Percentiles rank a stretch among this genome's conserved stretches.
Evolutionary conservation across 2,797 vertebrate genomes (phyloP).

Genomic region (Nannoperca obscura): DNA sequence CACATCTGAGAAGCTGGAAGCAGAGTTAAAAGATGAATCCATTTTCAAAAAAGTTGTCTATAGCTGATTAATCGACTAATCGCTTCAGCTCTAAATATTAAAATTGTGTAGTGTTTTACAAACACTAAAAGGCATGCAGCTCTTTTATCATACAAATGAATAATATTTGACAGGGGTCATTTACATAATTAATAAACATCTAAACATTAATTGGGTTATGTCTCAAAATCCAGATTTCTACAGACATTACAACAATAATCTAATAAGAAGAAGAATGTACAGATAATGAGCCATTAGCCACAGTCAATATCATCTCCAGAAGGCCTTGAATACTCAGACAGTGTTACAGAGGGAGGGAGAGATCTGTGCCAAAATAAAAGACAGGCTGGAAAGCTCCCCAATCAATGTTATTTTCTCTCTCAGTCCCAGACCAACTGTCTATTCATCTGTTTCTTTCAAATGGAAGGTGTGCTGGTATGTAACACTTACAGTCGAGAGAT

Average conservation of each 20-base stretch:
- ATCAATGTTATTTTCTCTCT: conserved; percentile 83
- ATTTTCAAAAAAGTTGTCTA: neutral
- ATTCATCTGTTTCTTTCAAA: conserved; percentile 85
- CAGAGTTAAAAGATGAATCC: neutral
- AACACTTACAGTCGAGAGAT: conserved; percentile 75
- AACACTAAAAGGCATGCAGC: conserved; percentile 7
- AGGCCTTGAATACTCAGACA: conserved; percentile 77
- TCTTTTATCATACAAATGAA: conserved; percentile 12
- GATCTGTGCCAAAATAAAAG: conserved; percentile 83
- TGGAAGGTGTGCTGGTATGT: conserved; percentile 84
- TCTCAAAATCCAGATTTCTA: conserved; percentile 53
- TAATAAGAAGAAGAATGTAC: conserved; percentile 73
- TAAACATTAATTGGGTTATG: conserved; percentile 51
- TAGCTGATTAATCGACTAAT: neutral
- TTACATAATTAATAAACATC: conserved; percentile 44
- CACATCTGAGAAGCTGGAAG: neutral
- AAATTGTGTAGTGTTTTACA: conserved; percentile 9
- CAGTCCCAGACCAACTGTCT: conserved; percentile 85
- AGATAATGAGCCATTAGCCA: conserved; percentile 83
- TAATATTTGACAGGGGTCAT: conserved; percentile 31
- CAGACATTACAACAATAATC: conserved; percentile 68
- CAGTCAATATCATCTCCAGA: conserved; percentile 81
- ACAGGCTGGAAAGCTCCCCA: conserved; percentile 84
- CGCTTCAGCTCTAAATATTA: conserved; percentile 14
- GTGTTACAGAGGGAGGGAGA: conserved; percentile 74